Conservation (phyloP, 2,797 vertebrate genomes). For the Coranthus polyacanthus region DNA sequence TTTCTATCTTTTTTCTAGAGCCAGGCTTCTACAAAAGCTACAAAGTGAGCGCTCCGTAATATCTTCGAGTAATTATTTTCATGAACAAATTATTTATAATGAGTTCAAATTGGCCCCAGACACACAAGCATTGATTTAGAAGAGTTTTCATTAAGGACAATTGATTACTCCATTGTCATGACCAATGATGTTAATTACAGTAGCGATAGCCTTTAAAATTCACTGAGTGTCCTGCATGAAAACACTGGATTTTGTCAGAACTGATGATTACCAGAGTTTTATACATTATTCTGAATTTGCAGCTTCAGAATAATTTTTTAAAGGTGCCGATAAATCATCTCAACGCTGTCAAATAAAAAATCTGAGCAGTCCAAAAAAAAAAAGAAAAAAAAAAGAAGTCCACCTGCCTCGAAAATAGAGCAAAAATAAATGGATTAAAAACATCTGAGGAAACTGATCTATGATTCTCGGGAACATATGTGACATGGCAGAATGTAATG, state of each 20-base stretch:
- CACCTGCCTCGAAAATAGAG: constrained; percentile 9
- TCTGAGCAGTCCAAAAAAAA: too few relatives aligned
- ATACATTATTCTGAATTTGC: too few relatives aligned
- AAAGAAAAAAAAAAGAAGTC: too few relatives aligned
- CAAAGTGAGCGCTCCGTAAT: background rate
- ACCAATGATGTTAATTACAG: constrained; percentile 44
- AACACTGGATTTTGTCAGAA: background rate
- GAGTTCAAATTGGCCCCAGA: constrained; percentile 26
- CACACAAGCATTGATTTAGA: constrained; percentile 37
- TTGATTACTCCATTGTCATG: constrained; percentile 26
- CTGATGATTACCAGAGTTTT: background rate
- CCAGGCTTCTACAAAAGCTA: background rate
- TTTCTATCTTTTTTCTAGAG: background rate
- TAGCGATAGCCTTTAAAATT: constrained; percentile 18
- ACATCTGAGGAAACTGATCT: constrained; percentile 41
- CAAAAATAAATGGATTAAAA: constrained; percentile 13
- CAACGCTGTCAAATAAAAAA: constrained; percentile 8
- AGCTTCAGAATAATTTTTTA: too few relatives aligned
- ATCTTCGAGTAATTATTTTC: constrained; percentile 3
- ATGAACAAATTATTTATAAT: constrained; percentile 6
- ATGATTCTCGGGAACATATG: constrained; percentile 39
- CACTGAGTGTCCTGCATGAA: background rate
- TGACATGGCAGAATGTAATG: constrained; percentile 53
- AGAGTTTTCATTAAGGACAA: constrained; percentile 7
- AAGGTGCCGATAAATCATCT: constrained; percentile 37